Conservation (phyloP, 2,888 invertebrate species). For the Mayetiola destructor region DNA sequence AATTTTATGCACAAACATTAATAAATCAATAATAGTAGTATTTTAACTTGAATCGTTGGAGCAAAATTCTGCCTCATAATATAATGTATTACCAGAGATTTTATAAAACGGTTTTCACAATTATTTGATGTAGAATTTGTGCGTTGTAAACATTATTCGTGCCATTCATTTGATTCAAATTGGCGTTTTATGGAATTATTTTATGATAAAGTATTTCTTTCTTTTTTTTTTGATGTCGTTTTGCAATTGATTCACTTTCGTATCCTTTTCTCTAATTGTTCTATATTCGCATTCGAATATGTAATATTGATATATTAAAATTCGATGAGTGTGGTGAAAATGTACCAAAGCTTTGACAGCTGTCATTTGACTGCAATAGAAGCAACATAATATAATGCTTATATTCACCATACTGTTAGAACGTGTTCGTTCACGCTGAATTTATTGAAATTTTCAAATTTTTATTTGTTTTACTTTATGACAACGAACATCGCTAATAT, state of each 20-base stretch:
- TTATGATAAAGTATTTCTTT: not conserved
- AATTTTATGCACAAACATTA: not conserved
- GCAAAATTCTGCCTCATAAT: not conserved
- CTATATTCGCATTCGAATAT: not conserved
- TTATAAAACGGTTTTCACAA: not conserved
- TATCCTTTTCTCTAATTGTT: constrained; percentile 9
- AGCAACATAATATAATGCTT: not conserved
- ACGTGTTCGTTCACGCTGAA: too few species aligned
- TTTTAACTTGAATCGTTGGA: not conserved
- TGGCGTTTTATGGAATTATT: not conserved
- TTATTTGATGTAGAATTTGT: not conserved
- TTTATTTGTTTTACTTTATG: too few species aligned
- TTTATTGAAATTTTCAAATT: too few species aligned
- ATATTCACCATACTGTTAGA: too few species aligned
- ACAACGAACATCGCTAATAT: too few species aligned
- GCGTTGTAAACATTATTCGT: not conserved
- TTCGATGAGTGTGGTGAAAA: not conserved
- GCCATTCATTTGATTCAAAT: not conserved
- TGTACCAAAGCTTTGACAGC: not conserved
- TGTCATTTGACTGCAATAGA: constrained; percentile 6
- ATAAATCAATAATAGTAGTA: constrained; percentile 4
- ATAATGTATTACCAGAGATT: not conserved
- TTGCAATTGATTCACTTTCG: not conserved
- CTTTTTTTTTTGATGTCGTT: not conserved
- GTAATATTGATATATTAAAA: not conserved